Percentiles rank a stretch among this genome's conserved stretches.
Evolutionary conservation across 2,113 vertebrate species (phyloP).

Genomic region (Pomatorhinus ruficollis): DNA sequence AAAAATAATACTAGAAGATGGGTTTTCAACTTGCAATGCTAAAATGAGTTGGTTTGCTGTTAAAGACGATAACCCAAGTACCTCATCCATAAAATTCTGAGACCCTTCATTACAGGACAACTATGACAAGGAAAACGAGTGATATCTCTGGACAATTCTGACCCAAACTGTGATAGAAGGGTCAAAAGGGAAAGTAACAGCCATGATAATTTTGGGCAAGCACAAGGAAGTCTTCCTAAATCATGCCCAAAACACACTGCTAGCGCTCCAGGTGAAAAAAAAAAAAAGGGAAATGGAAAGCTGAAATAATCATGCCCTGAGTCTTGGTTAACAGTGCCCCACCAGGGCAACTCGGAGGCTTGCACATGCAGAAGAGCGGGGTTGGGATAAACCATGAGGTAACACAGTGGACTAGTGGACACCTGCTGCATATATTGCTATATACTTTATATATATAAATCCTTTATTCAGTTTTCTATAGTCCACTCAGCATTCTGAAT

Average conservation of each 20-base stretch:
- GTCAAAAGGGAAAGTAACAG: not conserved
- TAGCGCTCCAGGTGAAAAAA: not conserved
- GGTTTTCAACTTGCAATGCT: not conserved
- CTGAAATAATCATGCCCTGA: not conserved
- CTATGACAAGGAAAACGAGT: accelerated
- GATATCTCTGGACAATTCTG: not conserved
- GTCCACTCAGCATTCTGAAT: not conserved
- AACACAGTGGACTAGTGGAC: not conserved
- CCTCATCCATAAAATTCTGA: not conserved
- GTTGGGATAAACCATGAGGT: not conserved
- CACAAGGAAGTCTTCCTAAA: not conserved
- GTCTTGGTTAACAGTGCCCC: not conserved
- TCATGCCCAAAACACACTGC: not conserved
- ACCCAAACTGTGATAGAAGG: not conserved
- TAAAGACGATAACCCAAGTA: not conserved
- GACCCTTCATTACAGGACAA: not conserved
- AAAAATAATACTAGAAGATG: not conserved
- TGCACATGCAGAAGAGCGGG: not conserved
- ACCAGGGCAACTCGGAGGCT: not conserved
- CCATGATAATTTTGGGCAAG: not conserved
- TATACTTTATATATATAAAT: not conserved
- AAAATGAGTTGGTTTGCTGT: not conserved
- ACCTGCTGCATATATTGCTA: not conserved
- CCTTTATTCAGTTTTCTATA: not conserved
- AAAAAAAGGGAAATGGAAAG: not conserved